Percentiles rank a stretch among this genome's conserved stretches.
These are phyloP conservation scores for Diogma glabrata DNA, from an alignment of 2,888 invertebrate genomes.

Conservation along the genomic window DNA sequence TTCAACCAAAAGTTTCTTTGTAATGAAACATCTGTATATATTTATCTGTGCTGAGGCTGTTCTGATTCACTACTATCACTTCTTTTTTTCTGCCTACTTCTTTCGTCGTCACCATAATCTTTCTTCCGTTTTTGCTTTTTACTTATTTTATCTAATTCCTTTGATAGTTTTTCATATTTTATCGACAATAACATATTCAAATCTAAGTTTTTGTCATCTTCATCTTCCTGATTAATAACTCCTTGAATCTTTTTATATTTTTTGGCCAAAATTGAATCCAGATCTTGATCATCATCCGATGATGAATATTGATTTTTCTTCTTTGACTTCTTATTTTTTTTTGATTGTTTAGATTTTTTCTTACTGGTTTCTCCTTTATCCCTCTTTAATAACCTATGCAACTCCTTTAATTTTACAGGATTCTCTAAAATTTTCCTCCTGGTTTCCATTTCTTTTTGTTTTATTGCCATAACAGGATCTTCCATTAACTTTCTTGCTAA, in stretches of 20 bases:
- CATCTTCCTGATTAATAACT: slow-evolving; percentile 26
- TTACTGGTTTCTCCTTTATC: slow-evolving; percentile 35
- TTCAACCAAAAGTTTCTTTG: too few relatives aligned
- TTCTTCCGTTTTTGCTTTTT: slow-evolving; percentile 19
- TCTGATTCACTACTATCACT: slow-evolving; percentile 12
- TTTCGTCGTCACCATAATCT: slow-evolving; percentile 11
- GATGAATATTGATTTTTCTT: slow-evolving; percentile 26
- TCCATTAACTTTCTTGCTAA: slow-evolving; percentile 81
- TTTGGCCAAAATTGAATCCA: slow-evolving; percentile 57
- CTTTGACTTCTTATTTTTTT: slow-evolving; percentile 23
- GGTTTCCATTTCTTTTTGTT: slow-evolving; percentile 80
- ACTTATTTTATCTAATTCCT: slow-evolving; percentile 32
- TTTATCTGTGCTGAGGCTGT: too few relatives aligned
- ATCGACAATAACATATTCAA: slow-evolving; percentile 31
- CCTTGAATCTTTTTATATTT: slow-evolving; percentile 56
- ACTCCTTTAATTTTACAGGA: slow-evolving; percentile 78
- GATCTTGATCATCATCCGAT: slow-evolving; percentile 35
- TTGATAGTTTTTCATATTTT: slow-evolving; percentile 33
- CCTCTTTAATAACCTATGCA: slow-evolving; percentile 64
- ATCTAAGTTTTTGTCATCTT: slow-evolving; percentile 24
- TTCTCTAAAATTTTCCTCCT: slow-evolving; percentile 76
- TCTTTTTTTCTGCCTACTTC: slow-evolving; percentile 11
- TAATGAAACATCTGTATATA: too few relatives aligned
- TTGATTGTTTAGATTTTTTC: slow-evolving; percentile 26
- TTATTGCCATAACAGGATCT: slow-evolving; percentile 83